phyloP scores from a whole-genome alignment of 2,888 invertebrate genomes.

The Ectropis crepuscularia region DNA sequence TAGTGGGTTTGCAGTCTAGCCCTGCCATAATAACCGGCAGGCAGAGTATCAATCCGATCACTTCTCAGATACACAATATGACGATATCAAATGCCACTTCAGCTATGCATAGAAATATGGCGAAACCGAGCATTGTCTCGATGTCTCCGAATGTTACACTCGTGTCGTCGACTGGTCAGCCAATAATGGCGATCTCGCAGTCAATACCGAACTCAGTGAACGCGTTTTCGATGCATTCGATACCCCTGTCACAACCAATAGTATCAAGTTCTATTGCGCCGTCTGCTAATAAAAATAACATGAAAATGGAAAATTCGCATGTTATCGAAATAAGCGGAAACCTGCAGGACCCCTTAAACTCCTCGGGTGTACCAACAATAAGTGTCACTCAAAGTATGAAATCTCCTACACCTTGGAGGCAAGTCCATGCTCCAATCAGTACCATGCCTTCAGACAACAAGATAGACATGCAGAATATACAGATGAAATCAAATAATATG shows the following conservation, averaged over 20 bases:
- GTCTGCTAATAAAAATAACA: constrained; percentile 67
- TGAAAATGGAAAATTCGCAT: constrained; percentile 77
- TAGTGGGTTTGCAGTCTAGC: constrained; percentile 67
- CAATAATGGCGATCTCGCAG: constrained; percentile 80
- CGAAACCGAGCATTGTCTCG: constrained; percentile 69
- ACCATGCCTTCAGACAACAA: constrained; percentile 62
- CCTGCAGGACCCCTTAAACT: constrained; percentile 69
- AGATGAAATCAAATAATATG: constrained; percentile 62
- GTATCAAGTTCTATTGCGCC: constrained; percentile 79
- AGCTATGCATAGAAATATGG: constrained; percentile 66
- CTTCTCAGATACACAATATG: constrained; percentile 79
- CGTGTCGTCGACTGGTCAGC: constrained; percentile 76
- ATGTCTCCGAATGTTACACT: constrained; percentile 78
- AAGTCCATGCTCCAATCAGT: constrained; percentile 59
- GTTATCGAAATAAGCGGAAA: constrained; percentile 80
- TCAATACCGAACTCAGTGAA: constrained; percentile 68
- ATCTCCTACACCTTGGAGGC: constrained; percentile 79
- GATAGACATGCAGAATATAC: constrained; percentile 70
- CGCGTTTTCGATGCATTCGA: constrained; percentile 75
- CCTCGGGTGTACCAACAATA: constrained; percentile 71
- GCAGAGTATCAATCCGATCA: constrained; percentile 77
- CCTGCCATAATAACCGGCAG: constrained; percentile 69
- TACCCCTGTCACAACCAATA: constrained; percentile 79
- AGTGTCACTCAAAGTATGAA: constrained; percentile 78
- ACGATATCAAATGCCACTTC: constrained; percentile 70